phyloP scores from a whole-genome alignment of 2,797 vertebrate genomes.

The Eupleurogrammus muticus region DNA sequence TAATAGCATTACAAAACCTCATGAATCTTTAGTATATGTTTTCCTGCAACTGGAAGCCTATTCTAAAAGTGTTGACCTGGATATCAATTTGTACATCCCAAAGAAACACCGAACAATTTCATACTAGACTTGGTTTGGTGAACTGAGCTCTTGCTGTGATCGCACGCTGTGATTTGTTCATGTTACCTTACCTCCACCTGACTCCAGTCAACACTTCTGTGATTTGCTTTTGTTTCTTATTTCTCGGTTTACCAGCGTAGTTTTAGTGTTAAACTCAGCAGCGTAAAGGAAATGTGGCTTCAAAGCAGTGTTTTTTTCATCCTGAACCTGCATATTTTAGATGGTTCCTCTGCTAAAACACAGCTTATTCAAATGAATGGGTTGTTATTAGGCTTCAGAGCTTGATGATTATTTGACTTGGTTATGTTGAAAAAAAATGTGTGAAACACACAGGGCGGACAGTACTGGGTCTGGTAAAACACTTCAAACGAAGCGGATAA shows the following conservation, averaged over 20 bases:
- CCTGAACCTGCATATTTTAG: no score
- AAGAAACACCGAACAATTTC: constrained; percentile 16
- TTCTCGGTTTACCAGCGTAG: constrained; percentile 46
- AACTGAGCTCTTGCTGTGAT: constrained; percentile 7
- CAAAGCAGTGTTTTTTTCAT: constrained; percentile 1
- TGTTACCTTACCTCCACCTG: constrained; percentile 16
- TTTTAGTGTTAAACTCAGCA: constrained; percentile 17
- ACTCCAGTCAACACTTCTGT: constrained; percentile 19
- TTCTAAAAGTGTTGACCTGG: constrained; percentile 17
- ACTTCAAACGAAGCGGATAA: constrained; percentile 33
- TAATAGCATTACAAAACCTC: neutral
- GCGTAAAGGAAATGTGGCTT: constrained; percentile 18
- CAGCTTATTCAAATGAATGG: no score
- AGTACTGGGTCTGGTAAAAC: no score
- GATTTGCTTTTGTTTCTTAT: constrained; percentile 46
- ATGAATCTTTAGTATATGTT: constrained; percentile 12
- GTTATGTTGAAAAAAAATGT: no score
- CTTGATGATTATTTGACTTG: no score
- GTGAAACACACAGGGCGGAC: no score
- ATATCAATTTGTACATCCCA: constrained; percentile 26
- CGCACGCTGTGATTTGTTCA: constrained; percentile 28
- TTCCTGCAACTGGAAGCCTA: constrained; percentile 2
- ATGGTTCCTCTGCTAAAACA: no score
- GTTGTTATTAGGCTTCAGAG: no score
- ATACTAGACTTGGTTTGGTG: constrained; percentile 2